Percentiles rank a stretch among this genome's conserved stretches.
phyloP scores from a whole-genome alignment of 1,140 invertebrate species.

The Hylaeus volcanicus region DNA sequence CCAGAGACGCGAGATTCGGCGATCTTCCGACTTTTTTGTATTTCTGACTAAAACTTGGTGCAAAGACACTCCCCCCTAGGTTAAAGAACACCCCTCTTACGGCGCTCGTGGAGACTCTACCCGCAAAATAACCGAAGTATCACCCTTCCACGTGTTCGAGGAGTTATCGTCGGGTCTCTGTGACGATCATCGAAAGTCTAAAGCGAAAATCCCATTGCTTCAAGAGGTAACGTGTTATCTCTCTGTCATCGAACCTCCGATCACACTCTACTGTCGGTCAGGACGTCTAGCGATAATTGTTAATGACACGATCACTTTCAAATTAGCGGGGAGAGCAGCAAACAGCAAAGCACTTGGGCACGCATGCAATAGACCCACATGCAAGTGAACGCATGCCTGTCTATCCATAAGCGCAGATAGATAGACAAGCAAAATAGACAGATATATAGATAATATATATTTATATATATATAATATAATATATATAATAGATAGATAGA shows the following conservation, averaged over 20 bases:
- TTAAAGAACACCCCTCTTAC: too few relatives aligned
- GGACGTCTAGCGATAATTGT: constrained; percentile 38
- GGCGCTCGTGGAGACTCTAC: too few relatives aligned
- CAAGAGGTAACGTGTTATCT: neutral
- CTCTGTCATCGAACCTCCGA: constrained; percentile 20
- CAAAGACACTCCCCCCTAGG: too few relatives aligned
- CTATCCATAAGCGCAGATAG: constrained; percentile 43
- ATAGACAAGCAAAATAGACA: constrained; percentile 74
- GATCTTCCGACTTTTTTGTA: too few relatives aligned
- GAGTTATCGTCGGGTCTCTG: neutral
- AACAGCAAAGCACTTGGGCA: constrained; percentile 78
- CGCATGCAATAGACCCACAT: constrained; percentile 80
- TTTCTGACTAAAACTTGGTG: too few relatives aligned
- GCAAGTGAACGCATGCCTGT: constrained; percentile 67
- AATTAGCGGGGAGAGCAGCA: constrained; percentile 73
- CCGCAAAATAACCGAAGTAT: too few relatives aligned
- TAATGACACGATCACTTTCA: constrained; percentile 53
- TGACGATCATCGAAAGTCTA: too few relatives aligned
- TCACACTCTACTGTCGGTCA: constrained; percentile 25
- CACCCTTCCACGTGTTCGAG: too few relatives aligned
- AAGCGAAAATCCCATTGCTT: neutral
- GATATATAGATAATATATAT: constrained; percentile 28
- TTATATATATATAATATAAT: constrained; percentile 31
- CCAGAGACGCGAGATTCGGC: too few relatives aligned
- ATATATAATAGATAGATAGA: constrained; percentile 38